These are phyloP conservation scores for Anoplolepis gracilipes DNA, from an alignment of 1,140 invertebrate genomes.

Conservation along the genomic window DNA sequence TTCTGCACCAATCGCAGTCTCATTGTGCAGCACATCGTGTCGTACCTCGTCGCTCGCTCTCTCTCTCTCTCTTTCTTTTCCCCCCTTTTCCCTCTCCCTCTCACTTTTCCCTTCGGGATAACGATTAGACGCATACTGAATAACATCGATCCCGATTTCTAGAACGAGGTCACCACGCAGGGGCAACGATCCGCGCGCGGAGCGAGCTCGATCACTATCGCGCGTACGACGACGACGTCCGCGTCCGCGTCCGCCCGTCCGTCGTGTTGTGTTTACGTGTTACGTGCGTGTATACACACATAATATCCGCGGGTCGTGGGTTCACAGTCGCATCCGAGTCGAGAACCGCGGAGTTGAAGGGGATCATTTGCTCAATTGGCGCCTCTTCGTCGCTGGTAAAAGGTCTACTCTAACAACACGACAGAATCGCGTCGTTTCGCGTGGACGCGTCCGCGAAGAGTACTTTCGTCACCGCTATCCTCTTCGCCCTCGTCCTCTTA, in stretches of 20 bases:
- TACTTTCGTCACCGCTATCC: not conserved
- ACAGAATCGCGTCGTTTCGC: not conserved
- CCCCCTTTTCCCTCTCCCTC: not conserved
- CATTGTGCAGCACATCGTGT: too few species aligned
- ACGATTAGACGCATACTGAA: slow-evolving; percentile 71
- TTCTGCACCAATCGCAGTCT: too few species aligned
- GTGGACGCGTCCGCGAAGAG: slow-evolving; percentile 4
- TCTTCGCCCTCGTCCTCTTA: not conserved
- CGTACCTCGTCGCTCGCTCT: too few species aligned
- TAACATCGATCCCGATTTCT: slow-evolving; percentile 69
- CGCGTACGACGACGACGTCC: too few species aligned
- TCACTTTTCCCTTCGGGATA: slow-evolving; percentile 32
- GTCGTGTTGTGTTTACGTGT: slow-evolving; percentile 42
- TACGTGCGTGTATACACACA: not conserved
- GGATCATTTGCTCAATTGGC: not conserved
- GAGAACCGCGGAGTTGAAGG: not conserved
- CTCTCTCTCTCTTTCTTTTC: not conserved
- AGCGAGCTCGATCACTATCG: not conserved
- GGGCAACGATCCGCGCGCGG: slow-evolving; percentile 58
- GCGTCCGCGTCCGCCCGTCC: not conserved
- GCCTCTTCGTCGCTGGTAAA: not conserved
- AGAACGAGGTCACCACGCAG: slow-evolving; percentile 67
- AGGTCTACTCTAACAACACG: slow-evolving; percentile 35
- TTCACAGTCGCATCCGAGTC: not conserved
- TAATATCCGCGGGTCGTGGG: not conserved